These are phyloP conservation scores for Tamias sibiricus DNA, from an alignment of 2,113 vertebrate genomes.

Conservation along the genomic window DNA sequence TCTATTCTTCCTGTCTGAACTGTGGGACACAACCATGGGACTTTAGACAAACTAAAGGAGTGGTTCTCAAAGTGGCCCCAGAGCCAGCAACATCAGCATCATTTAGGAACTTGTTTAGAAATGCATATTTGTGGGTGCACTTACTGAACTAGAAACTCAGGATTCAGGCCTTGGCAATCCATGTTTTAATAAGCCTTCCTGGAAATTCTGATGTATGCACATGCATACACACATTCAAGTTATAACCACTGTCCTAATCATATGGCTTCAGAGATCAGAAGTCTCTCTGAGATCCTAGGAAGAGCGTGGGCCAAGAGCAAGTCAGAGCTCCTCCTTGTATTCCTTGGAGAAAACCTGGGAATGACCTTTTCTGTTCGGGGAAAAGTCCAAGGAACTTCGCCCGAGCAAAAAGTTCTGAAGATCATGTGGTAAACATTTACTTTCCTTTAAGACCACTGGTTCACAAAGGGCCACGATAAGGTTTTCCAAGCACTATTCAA, in stretches of 20 bases:
- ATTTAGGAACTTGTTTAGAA: background rate
- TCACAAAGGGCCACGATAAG: constrained; percentile 63
- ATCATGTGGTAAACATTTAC: constrained; percentile 9
- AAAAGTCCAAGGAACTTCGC: background rate
- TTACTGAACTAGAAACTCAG: background rate
- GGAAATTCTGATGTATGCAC: background rate
- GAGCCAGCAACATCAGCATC: background rate
- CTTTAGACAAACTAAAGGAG: background rate
- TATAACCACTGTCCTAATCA: background rate
- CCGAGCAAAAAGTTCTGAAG: constrained; percentile 27
- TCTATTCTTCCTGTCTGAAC: background rate
- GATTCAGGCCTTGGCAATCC: background rate
- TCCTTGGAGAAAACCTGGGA: background rate
- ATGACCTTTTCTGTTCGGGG: background rate
- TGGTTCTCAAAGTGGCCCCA: background rate
- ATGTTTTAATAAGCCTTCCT: background rate
- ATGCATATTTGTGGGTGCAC: background rate
- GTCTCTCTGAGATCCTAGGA: background rate
- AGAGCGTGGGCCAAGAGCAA: background rate
- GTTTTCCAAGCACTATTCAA: constrained; percentile 40
- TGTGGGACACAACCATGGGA: background rate
- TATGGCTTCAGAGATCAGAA: background rate
- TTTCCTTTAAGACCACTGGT: constrained; percentile 51
- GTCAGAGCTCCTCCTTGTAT: background rate
- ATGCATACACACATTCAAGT: background rate